Evolutionary conservation across 1,140 invertebrate species (phyloP).

Genomic region (Nomia melanderi): DNA sequence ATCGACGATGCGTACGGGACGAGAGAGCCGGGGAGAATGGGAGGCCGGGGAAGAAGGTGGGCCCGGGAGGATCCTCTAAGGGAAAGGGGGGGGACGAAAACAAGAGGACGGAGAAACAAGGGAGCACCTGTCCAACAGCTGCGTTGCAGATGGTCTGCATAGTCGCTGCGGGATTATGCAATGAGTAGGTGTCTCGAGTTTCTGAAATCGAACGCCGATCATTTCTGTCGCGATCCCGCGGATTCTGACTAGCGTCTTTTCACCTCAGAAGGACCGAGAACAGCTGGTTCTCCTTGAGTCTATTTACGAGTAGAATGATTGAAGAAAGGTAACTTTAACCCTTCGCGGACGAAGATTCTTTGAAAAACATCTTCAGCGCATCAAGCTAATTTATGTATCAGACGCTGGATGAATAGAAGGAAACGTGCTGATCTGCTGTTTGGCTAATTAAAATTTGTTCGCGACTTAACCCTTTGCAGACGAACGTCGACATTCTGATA

Average conservation of each 20-base stretch:
- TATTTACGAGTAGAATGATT: too few species aligned
- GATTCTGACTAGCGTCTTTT: neutral
- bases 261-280: too few species aligned
- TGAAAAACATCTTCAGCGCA: too few species aligned
- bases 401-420: too few species aligned
- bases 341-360: too few species aligned
- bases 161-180: slow-evolving; percentile 57
- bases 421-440: too few species aligned
- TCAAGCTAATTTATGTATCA: too few species aligned
- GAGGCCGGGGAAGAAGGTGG: slow-evolving; percentile 22
- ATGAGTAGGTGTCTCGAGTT: slow-evolving; percentile 55
- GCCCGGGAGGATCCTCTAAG: slow-evolving; percentile 23
- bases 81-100: slow-evolving; percentile 40
- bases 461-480: too few species aligned
- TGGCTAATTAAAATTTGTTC: too few species aligned
- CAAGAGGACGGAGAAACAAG: slow-evolving; percentile 43
- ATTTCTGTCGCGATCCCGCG: neutral
- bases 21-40: neutral
- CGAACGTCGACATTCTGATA: too few species aligned
- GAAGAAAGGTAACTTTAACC: too few species aligned
- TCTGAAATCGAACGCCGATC: slow-evolving; percentile 39
- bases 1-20: slow-evolving; percentile 37
- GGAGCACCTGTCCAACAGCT: slow-evolving; percentile 66
- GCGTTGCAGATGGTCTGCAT: slow-evolving; percentile 58
- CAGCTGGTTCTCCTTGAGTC: too few species aligned